phyloP scores from a whole-genome alignment of 2,113 vertebrate species.

The Zosterops lateralis region DNA sequence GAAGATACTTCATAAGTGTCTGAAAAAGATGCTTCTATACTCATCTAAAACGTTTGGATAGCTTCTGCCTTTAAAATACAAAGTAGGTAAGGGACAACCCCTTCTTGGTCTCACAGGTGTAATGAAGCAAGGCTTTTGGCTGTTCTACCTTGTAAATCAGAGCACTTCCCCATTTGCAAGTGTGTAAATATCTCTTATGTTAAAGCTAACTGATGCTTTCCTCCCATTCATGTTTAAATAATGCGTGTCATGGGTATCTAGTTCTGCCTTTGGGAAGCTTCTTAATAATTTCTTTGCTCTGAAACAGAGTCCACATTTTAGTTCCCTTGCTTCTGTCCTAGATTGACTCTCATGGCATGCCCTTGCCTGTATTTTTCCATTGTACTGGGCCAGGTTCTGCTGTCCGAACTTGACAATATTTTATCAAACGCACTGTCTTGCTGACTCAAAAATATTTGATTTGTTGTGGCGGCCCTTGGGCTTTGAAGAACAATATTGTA shows the following conservation, averaged over 20 bases:
- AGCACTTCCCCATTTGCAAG: neutral
- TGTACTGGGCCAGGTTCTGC: neutral
- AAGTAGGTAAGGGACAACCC: neutral
- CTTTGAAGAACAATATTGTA: neutral
- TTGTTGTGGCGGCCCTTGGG: neutral
- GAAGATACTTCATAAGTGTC: neutral
- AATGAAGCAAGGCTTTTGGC: neutral
- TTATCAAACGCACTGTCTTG: neutral
- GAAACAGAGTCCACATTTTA: neutral
- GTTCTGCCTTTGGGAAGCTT: neutral
- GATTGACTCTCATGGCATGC: neutral
- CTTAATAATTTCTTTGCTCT: neutral
- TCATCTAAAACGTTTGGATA: neutral
- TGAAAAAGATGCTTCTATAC: neutral
- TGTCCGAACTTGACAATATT: neutral
- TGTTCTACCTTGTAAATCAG: neutral
- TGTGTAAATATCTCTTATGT: neutral
- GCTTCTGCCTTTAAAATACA: neutral
- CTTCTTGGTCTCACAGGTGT: neutral
- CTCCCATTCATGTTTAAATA: neutral
- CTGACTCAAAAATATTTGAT: neutral
- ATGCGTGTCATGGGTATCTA: neutral
- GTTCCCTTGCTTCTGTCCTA: neutral
- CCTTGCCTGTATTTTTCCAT: neutral
- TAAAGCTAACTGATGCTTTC: neutral